Conservation (phyloP, 2,797 vertebrate species). For the Parambassis ranga region DNA sequence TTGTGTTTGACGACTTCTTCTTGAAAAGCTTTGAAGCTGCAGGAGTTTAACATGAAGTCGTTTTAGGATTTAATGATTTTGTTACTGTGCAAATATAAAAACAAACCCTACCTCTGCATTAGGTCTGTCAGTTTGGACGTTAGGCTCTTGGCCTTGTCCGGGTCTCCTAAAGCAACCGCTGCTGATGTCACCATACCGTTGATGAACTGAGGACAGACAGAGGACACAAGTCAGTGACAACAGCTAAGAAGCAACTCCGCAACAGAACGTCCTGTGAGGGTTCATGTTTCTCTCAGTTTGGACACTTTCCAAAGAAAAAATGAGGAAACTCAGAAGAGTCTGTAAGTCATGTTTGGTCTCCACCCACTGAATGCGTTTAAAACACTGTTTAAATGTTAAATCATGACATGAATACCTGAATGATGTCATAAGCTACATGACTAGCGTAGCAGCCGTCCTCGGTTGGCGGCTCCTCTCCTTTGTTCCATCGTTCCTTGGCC, state of each 20-base stretch:
- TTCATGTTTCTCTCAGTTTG: no score
- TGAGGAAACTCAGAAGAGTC: no score
- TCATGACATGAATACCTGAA: no score
- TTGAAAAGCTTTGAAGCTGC: constrained; percentile 84
- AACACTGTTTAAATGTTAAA: no score
- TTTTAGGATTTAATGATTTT: no score
- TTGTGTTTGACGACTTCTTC: constrained; percentile 75
- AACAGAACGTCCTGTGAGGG: no score
- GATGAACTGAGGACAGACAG: constrained; percentile 46
- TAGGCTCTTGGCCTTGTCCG: constrained; percentile 43
- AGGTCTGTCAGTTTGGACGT: constrained; percentile 35
- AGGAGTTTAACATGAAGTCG: neutral
- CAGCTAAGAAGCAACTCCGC: no score
- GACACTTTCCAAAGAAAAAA: no score
- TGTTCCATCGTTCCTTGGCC: constrained; percentile 74
- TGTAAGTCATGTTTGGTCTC: no score
- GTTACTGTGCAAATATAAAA: no score
- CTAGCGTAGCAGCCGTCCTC: constrained; percentile 81
- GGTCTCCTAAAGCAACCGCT: constrained; percentile 25
- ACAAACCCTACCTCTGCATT: constrained; percentile 72
- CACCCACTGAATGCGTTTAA: no score
- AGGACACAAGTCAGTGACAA: neutral
- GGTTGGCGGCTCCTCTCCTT: constrained; percentile 70
- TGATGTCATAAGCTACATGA: constrained; percentile 83
- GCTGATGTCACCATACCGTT: constrained; percentile 38